A percentile compares a stretch with the other conserved stretches of the same genome.
These are phyloP conservation scores for Chloroclysta siterata DNA, from an alignment of 2,888 invertebrate species.

Conservation along the genomic window DNA sequence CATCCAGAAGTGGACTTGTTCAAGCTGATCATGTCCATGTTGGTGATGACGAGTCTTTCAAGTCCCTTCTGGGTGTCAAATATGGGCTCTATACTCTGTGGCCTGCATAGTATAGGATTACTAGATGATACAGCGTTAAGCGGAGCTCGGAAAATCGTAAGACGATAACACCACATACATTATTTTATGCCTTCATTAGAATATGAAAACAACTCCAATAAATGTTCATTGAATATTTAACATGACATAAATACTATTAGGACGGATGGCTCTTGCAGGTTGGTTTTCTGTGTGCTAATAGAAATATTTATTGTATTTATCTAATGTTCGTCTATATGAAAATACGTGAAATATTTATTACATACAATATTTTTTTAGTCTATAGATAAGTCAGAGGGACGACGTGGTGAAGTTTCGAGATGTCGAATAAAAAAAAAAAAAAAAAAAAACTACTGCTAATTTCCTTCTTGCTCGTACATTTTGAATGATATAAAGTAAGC, in stretches of 20 bases:
- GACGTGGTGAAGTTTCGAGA: no score
- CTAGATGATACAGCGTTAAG: conserved; percentile 30
- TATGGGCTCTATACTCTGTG: conserved; percentile 21
- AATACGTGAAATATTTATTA: no score
- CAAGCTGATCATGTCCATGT: no score
- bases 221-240: conserved; percentile 25
- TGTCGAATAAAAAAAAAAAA: no score
- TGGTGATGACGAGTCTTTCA: neutral
- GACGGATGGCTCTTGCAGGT: neutral
- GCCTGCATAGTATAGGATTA: conserved; percentile 19
- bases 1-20: no score
- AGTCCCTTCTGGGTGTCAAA: conserved; percentile 10
- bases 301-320: neutral
- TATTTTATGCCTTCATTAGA: conserved; percentile 31
- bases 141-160: conserved; percentile 30
- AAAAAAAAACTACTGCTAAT: no score
- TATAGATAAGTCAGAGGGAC: no score
- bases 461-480: no score
- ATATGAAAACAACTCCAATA: conserved; percentile 27
- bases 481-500: no score
- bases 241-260: conserved; percentile 15
- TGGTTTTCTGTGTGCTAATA: neutral
- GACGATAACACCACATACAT: conserved; percentile 31
- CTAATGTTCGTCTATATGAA: no score
- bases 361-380: no score